Conservation (phyloP, 2,113 vertebrate species). For the Odontophorus gujanensis region DNA sequence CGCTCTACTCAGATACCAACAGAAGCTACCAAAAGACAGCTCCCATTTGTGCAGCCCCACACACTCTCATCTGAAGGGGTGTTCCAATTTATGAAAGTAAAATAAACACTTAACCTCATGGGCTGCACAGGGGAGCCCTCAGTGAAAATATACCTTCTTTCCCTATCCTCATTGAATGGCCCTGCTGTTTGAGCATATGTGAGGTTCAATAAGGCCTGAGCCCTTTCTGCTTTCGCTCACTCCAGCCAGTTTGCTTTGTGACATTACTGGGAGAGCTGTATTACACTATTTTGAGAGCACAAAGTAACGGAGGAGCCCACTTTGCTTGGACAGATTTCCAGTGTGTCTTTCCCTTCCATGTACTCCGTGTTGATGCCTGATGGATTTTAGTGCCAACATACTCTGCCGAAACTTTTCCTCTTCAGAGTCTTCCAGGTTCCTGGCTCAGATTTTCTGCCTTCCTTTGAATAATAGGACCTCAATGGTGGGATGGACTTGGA, state of each 20-base stretch:
- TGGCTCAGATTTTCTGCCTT: background rate
- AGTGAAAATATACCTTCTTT: background rate
- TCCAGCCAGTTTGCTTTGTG: background rate
- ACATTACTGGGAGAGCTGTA: background rate
- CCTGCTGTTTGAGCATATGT: background rate
- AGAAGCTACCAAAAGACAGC: background rate
- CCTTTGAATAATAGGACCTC: background rate
- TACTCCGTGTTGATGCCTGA: background rate
- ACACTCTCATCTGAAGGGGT: background rate
- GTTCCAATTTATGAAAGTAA: background rate
- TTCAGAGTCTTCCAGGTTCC: background rate
- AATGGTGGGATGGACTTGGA: background rate
- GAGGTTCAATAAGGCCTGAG: background rate
- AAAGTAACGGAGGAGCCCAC: background rate
- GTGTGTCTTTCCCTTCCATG: background rate
- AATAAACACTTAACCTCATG: background rate
- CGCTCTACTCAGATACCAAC: background rate
- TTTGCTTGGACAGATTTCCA: background rate
- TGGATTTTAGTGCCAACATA: background rate
- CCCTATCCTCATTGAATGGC: background rate
- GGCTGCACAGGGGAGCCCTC: background rate
- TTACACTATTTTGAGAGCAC: background rate
- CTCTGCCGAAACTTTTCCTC: background rate
- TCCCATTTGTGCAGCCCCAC: background rate
- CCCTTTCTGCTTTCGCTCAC: background rate